Base-by-base conservation (phyloP, 2,797 vertebrate genomes). In the Oophaga sylvatica region DNA sequence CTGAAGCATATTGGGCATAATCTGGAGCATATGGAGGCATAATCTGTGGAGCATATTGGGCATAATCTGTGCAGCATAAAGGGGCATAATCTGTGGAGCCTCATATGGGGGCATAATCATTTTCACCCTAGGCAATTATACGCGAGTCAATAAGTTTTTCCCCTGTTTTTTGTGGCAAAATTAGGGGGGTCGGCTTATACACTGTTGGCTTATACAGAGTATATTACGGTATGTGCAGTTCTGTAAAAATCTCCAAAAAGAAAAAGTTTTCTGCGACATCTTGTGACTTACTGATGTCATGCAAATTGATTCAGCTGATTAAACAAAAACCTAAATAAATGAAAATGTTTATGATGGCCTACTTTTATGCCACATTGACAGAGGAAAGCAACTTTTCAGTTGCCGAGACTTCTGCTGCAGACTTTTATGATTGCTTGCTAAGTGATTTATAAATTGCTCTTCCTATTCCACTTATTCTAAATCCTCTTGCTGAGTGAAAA, bases 201-300 rank as follows among this genome's bases (percentile, higher is more conserved):
- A n/a, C n/a, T n/a, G n/a, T n/a, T n/a, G n/a, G n/a, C n/a, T n/a
- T n/a, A n/a, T n/a, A n/a, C n/a, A n/a, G n/a, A n/a, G n/a, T n/a
- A n/a, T n/a, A n/a, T n/a, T n/a, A n/a, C n/a, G n/a, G n/a, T n/a
- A 26, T 26, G 26, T 88, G 83, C 73, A 68, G 78, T 82, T 41
- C 68, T 67, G 26, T 71, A 45, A 75, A 53, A 26, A 26, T 67
- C 68, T 26, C n/a, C n/a, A 4, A 45, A 63, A 67, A 78, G 11
- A 77, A 81, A 88, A 67, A 70, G 63, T 70, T 29, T 73, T 73
- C 45, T 81, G 29, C 48, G 75, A 78, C 48, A 22, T 10, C 59
- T 75, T 10, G 31, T 85, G 68, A 80, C 83, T 82, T 76, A 45
- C 65, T 67, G 76, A 85, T 80, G 65, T 79, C 62, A 70, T 79